Conservation (phyloP, 2,888 invertebrate species). For the Epinotia nisella region DNA sequence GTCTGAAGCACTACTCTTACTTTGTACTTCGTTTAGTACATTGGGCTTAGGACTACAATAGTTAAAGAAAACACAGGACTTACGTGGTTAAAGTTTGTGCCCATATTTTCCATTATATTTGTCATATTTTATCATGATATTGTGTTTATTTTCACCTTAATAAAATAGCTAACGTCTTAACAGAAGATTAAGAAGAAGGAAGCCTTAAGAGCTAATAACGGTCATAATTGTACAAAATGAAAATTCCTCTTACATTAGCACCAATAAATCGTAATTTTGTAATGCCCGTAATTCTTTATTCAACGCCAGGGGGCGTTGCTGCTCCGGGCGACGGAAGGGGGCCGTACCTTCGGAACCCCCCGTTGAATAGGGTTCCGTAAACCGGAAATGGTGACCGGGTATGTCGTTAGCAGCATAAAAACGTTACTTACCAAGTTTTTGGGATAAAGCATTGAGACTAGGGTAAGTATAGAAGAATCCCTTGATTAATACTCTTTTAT, state of each 20-base stretch:
- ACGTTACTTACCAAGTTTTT: slow-evolving; percentile 4
- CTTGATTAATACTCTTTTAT: neutral
- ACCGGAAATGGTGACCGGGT: slow-evolving; percentile 40
- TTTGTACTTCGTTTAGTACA: too few species aligned
- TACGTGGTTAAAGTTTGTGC: too few species aligned
- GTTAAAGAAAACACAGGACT: too few species aligned
- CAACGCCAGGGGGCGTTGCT: slow-evolving; percentile 37
- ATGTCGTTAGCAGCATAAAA: slow-evolving; percentile 32
- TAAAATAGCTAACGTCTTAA: too few species aligned
- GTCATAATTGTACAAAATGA: slow-evolving; percentile 19
- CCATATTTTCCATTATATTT: too few species aligned
- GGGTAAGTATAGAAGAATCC: neutral
- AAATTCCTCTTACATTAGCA: slow-evolving; percentile 31
- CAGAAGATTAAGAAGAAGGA: neutral
- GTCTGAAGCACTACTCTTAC: too few species aligned
- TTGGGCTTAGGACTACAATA: too few species aligned
- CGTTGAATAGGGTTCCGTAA: slow-evolving; percentile 35
- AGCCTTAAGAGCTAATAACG: neutral
- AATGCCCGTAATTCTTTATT: slow-evolving; percentile 41
- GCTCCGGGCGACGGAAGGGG: slow-evolving; percentile 41
- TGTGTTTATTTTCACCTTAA: too few species aligned
- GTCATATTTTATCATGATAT: too few species aligned
- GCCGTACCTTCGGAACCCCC: slow-evolving; percentile 36
- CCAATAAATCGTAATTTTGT: slow-evolving; percentile 41
- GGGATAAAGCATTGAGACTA: neutral